Evolutionary conservation across 1,140 invertebrate genomes (phyloP), one percentile per base, ranked within the genome.

Genomic region (Drosophila biarmipes): DNA sequence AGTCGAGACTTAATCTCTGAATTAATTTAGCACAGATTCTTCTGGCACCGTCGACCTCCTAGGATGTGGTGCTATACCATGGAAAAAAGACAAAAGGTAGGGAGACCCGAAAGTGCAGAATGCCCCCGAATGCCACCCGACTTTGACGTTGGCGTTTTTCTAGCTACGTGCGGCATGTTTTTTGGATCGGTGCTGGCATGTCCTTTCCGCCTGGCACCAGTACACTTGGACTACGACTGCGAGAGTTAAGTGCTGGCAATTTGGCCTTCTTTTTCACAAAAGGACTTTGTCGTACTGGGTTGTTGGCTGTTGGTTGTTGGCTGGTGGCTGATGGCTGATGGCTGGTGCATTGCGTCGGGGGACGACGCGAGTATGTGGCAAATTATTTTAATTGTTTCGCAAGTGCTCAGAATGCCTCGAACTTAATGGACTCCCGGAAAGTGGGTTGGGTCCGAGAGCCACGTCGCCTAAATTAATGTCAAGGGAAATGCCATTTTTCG

Each of bases 361-460:
- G 78, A 82, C 62, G 46, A n/a, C 29, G 64, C 57, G 66, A 78
- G 82, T 87, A 71, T 86, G 82, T 86, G 82, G 82, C 61, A 87
- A 86, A 86, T 86, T 86, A 86, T 87, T 86, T 86, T 86, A 86
- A 86, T 86, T 86, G 82, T 86, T 86, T 86, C 52, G 82, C 84
- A 86, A 86, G 82, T 87, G 82, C 82, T 87, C 64, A 69, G 78
- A 74, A 87, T 87, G 74, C 82, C 82, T 64, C 73, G 59, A 77
- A 74, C 78, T 72, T 87, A 87, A 87, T 87, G 84, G 82, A 76
- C 78, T 87, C 58, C 73, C 68, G 71, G 59, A 48, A 48, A 37
- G 55, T 40, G 57, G 45, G 45, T 37, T 73, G 82, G 64, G 71
- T 69, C 67, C 69, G 53, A 38, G 63, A 24, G 58, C 38, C 46